These are phyloP conservation scores for Phoeniculus purpureus DNA, from an alignment of 2,797 vertebrate genomes.

Conservation along the genomic window DNA sequence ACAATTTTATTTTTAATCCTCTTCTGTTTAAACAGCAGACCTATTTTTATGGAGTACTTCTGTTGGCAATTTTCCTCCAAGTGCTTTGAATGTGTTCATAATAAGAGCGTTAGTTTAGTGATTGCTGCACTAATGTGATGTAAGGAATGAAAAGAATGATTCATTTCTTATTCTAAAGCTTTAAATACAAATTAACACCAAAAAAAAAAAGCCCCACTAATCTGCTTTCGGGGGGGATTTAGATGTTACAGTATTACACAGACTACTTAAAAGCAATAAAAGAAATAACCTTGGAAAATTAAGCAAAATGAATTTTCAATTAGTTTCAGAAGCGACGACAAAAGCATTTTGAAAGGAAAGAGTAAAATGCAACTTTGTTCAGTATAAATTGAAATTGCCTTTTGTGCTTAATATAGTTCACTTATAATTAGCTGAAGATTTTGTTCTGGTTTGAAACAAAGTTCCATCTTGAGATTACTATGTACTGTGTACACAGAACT, in stretches of 20 bases:
- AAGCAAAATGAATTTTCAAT: conserved; percentile 83
- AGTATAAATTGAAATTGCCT: conserved; percentile 83
- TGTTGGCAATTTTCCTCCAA: conserved; percentile 71
- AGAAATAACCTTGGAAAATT: conserved; percentile 84
- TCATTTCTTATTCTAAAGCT: conserved; percentile 77
- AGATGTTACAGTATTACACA: conserved; percentile 69
- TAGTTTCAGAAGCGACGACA: conserved; percentile 78
- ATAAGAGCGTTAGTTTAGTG: conserved; percentile 72
- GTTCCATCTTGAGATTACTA: conserved; percentile 85
- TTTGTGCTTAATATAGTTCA: conserved; percentile 87
- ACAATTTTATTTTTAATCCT: conserved; percentile 60
- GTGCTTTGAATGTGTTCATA: conserved; percentile 74
- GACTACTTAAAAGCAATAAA: conserved; percentile 80
- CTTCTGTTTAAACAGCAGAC: conserved; percentile 64
- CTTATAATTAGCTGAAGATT: conserved; percentile 87
- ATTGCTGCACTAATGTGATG: conserved; percentile 78
- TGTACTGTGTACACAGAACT: conserved; percentile 84
- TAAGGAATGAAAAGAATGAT: conserved; percentile 75
- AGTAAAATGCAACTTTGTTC: conserved; percentile 84
- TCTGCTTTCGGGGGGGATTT: conserved; percentile 70
- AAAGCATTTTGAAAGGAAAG: conserved; percentile 80
- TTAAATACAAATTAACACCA: conserved; percentile 80
- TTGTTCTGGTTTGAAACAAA: conserved; percentile 86
- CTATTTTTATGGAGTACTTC: conserved; percentile 70
- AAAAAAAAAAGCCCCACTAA: conserved; percentile 51